These are phyloP conservation scores for Sorex fumeus DNA, from an alignment of 2,113 vertebrate genomes.

Conservation along the genomic window DNA sequence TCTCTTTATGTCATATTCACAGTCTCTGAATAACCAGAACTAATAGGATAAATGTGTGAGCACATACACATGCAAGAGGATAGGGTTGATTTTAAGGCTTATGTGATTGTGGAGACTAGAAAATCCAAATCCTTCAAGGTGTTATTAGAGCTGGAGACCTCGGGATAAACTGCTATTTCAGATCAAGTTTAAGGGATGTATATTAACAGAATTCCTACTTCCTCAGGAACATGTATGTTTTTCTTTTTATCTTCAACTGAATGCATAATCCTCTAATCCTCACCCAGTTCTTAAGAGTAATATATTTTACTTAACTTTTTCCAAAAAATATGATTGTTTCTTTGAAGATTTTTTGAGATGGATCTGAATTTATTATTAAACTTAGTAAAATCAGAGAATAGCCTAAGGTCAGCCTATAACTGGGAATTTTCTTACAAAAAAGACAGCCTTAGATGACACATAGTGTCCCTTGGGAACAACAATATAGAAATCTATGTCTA, in stretches of 20 bases:
- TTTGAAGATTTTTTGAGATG: too few species aligned
- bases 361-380: too few species aligned
- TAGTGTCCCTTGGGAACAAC: too few species aligned
- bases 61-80: neutral
- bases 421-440: too few species aligned
- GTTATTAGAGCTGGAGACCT: neutral
- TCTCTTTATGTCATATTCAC: neutral
- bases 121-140: neutral
- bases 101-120: neutral
- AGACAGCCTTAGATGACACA: too few species aligned
- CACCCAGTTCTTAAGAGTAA: neutral
- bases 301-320: neutral
- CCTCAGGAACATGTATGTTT: neutral
- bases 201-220: neutral
- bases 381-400: too few species aligned
- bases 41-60: neutral
- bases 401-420: too few species aligned
- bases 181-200: neutral
- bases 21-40: slow-evolving; percentile 2
- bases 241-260: neutral
- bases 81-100: neutral
- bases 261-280: neutral
- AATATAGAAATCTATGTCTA: too few species aligned
- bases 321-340: too few species aligned
- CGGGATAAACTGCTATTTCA: neutral